Evolutionary conservation across 2,797 vertebrate genomes (phyloP), one percentile per base, ranked within the genome.

Genomic region (Saxicola maurus): DNA sequence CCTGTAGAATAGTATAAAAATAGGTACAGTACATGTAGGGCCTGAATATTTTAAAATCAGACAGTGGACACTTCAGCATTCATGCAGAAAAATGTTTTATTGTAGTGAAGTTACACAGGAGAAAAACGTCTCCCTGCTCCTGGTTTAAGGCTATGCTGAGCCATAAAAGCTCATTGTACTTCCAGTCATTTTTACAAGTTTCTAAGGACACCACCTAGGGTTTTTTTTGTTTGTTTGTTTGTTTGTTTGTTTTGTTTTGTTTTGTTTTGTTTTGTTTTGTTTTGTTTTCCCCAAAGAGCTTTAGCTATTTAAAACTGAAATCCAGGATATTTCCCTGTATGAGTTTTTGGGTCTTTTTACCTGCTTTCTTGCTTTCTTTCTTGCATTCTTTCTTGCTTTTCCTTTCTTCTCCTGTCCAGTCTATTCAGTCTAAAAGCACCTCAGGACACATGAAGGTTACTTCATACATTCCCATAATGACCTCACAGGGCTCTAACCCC

Each of bases 81-180:
- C 65, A 82, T 81, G 73, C 71, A 87, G 75, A 96, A 85, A 98
- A 96, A 94, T 97, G 94, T 95, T 98, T 98, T 98, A 98, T 96
- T 98, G 98, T 99, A 98, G 98, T 99, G 98, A 95, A 96, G 96
- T 95, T 92, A 82, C 90, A 96, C 64, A 93, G 89, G 94, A 42
- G 53, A 92, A 85, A 79, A 62, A 85, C 38, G 12, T 77, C 33
- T 60, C 13, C 28, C 33, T 71, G 45, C 64, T 91, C 25, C 53
- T 66, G 56, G n/a, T 51, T 91, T 38, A 73, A 64, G 42, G 62
- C 31, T 68, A 37, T 31, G 16, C 21, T 62, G 43, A 92, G 30
- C 76, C 40, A 53, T 69, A 86, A 84, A 81, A 84, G 62, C 28
- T 53, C 73, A 82, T 88, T 90, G 86, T 72, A 69, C 85, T 87